Conservation (phyloP, 2,888 invertebrate genomes). For the Syrista parreyssii region DNA sequence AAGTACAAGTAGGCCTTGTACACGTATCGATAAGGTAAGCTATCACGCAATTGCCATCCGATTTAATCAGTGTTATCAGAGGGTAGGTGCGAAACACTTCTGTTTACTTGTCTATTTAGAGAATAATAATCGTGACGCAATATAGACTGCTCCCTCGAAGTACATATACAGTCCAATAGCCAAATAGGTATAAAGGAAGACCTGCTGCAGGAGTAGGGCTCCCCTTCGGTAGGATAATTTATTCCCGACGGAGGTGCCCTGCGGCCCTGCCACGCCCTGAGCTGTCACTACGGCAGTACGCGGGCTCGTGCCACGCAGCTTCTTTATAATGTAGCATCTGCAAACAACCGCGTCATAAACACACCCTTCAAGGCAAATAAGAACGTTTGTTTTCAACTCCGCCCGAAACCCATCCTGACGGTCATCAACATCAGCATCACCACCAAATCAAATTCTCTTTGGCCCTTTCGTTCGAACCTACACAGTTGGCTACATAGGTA, state of each 20-base stretch:
- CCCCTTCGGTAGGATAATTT: conserved; percentile 51
- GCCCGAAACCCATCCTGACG: conserved; percentile 17
- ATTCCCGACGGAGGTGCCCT: conserved; percentile 59
- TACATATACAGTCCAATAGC: not conserved
- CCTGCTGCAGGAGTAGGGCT: not conserved
- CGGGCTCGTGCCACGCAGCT: conserved; percentile 51
- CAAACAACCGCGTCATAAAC: conserved; percentile 61
- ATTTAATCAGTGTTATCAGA: conserved; percentile 54
- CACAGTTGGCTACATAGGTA: not conserved
- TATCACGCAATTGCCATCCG: conserved; percentile 24
- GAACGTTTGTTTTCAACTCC: conserved; percentile 33
- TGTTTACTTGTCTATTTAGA: conserved; percentile 61
- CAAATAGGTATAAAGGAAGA: not conserved
- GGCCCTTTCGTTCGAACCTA: not conserved
- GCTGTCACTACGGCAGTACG: conserved; percentile 39
- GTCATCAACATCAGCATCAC: not conserved
- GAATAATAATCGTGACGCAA: conserved; percentile 52
- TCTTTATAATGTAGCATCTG: conserved; percentile 58
- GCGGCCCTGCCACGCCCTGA: conserved; percentile 62
- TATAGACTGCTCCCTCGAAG: conserved; percentile 6
- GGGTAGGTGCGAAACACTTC: conserved; percentile 58
- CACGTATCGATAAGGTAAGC: not conserved
- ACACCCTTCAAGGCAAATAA: conserved; percentile 43
- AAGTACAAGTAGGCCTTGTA: not conserved
- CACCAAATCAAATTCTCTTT: not conserved